A percentile compares a stretch with the other conserved stretches of the same genome.
Conservation (phyloP, 2,888 invertebrate species). For the Eumacrocentrus americanus region DNA sequence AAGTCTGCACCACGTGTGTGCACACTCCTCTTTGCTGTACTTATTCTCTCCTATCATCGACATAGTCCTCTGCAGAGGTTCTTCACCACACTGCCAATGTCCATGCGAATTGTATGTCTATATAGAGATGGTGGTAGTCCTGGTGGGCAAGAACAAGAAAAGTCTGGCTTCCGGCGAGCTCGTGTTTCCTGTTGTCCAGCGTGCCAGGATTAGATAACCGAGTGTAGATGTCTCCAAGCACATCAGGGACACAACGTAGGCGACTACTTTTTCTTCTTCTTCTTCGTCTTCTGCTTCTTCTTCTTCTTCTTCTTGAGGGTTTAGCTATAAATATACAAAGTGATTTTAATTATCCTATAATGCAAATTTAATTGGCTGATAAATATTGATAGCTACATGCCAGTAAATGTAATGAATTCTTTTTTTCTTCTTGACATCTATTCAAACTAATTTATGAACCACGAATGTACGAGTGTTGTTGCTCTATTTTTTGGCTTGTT, state of each 20-base stretch:
- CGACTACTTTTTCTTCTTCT: no score
- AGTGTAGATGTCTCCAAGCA: background rate
- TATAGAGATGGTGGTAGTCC: background rate
- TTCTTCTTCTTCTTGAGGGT: no score
- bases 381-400: constrained; percentile 1
- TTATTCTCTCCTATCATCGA: constrained; percentile 1
- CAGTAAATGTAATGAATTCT: background rate
- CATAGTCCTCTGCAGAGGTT: background rate
- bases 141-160: background rate
- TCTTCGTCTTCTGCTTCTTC: background rate
- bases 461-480: background rate
- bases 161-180: constrained; percentile 19
- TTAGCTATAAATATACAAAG: constrained; percentile 6
- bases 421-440: background rate
- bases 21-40: background rate
- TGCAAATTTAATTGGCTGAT: constrained; percentile 1
- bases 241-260: background rate
- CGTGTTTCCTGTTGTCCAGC: constrained; percentile 25
- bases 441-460: background rate
- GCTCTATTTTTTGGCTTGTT: background rate
- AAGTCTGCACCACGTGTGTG: background rate
- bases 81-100: background rate
- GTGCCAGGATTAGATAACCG: constrained; percentile 21
- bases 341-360: constrained; percentile 13
- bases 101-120: background rate